Evolutionary conservation across 1,140 invertebrate species (phyloP).

Genomic region (Pseudomyrmex sp.): DNA sequence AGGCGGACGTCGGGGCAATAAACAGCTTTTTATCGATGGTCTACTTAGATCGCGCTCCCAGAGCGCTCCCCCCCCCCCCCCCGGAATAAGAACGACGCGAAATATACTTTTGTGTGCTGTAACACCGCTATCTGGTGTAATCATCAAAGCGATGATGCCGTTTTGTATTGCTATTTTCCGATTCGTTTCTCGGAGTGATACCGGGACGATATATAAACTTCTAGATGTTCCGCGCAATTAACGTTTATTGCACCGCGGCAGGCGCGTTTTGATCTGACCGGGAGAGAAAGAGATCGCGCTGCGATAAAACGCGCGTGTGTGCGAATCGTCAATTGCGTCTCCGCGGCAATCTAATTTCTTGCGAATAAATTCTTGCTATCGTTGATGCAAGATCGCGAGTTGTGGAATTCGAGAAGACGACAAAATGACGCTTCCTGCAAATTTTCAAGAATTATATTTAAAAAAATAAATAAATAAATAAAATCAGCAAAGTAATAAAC

Average conservation of each 20-base stretch:
- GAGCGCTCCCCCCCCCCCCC: no score
- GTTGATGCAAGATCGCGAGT: background rate
- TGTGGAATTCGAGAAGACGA: no score
- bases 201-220: background rate
- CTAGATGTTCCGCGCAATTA: background rate
- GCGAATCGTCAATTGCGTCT: constrained; percentile 10
- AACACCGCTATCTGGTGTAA: no score
- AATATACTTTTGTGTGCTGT: no score
- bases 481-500: background rate
- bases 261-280: constrained; percentile 28
- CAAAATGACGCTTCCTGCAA: no score
- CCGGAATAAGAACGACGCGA: background rate
- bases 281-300: constrained; percentile 16
- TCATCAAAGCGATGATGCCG: background rate
- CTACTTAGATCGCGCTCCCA: constrained; percentile 26
- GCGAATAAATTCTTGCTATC: background rate
- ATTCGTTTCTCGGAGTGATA: background rate
- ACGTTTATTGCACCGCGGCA: constrained; percentile 18
- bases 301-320: constrained; percentile 28
- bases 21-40: constrained; percentile 51
- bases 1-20: constrained; percentile 25
- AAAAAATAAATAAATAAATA: no score
- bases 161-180: background rate
- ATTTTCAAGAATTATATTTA: no score
- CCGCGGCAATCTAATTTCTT: constrained; percentile 16